Conservation (phyloP, 2,888 invertebrate species). For the Philhelius pedissequus region DNA sequence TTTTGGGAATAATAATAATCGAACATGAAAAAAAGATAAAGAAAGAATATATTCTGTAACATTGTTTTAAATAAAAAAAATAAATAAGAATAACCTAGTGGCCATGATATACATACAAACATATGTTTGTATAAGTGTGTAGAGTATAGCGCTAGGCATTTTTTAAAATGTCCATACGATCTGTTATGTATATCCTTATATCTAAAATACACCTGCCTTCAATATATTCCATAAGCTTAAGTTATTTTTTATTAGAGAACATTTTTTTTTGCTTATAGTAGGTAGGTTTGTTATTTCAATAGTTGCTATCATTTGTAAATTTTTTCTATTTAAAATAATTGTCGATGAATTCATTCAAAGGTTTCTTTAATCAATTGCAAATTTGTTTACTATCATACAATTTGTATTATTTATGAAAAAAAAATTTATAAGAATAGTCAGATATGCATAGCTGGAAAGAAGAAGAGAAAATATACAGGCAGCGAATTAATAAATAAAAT, state of each 20-base stretch:
- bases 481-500: neutral
- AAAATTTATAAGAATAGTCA: neutral
- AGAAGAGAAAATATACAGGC: neutral
- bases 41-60: neutral
- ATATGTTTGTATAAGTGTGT: too few relatives aligned
- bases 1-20: neutral
- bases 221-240: conserved; percentile 68
- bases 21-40: neutral
- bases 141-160: neutral
- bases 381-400: neutral
- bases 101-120: neutral
- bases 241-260: neutral
- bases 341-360: too few relatives aligned
- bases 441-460: neutral
- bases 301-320: too few relatives aligned
- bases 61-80: neutral
- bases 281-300: too few relatives aligned
- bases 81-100: neutral
- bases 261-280: neutral
- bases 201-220: conserved; percentile 58
- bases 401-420: neutral
- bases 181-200: neutral
- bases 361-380: too few relatives aligned
- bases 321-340: too few relatives aligned
- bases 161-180: neutral